Evolutionary conservation across 2,797 vertebrate species (phyloP).

Genomic region (Eulemur albifrons): DNA sequence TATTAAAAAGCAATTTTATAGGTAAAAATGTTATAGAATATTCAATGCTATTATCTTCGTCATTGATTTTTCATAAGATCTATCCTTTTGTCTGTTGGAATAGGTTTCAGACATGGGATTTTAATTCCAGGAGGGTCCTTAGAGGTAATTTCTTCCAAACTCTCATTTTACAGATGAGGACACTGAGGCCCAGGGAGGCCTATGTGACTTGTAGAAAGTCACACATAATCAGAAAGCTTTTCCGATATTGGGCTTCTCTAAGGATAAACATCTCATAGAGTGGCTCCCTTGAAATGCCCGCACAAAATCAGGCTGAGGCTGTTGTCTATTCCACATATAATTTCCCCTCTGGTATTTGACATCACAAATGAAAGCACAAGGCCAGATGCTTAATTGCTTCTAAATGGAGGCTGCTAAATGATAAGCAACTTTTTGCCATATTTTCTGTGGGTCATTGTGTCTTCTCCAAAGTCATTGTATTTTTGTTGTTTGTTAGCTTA

Average conservation of each 20-base stretch:
- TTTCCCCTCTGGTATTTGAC: conserved; percentile 55
- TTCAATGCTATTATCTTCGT: background rate
- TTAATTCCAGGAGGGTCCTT: background rate
- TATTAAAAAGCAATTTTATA: background rate
- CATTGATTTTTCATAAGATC: background rate
- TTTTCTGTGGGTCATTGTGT: conserved; percentile 53
- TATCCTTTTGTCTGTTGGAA: background rate
- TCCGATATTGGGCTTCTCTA: background rate
- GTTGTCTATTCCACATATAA: conserved; percentile 34
- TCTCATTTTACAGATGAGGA: conserved; percentile 39
- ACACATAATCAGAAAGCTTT: background rate
- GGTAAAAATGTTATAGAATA: background rate
- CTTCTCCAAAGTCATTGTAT: conserved; percentile 39
- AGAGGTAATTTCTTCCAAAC: background rate
- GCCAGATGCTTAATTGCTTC: conserved; percentile 58
- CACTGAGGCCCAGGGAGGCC: background rate
- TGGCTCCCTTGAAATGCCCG: conserved; percentile 2
- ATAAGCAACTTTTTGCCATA: background rate
- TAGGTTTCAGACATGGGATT: background rate
- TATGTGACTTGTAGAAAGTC: background rate
- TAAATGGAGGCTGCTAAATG: conserved; percentile 59
- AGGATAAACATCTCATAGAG: conserved; percentile 7
- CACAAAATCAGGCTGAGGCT: conserved; percentile 30
- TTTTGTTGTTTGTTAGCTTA: conserved; percentile 31
- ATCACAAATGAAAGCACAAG: conserved; percentile 54